Evolutionary conservation across 2,113 vertebrate genomes (phyloP).

Genomic region (Mola mola): DNA sequence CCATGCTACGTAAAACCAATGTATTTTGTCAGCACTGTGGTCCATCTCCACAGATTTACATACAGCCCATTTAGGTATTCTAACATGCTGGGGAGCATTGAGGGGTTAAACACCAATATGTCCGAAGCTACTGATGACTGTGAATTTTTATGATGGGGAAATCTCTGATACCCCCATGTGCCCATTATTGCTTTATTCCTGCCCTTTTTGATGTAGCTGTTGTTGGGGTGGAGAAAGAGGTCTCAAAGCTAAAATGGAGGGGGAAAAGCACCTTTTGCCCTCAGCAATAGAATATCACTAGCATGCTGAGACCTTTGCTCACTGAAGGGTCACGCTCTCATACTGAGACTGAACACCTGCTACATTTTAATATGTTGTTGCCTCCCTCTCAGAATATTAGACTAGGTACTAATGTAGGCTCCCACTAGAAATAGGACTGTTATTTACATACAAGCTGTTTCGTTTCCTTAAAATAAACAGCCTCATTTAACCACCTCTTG

Average conservation of each 20-base stretch:
- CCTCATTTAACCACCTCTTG: too few species aligned
- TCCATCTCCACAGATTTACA: conserved; percentile 10
- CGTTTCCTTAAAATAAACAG: too few species aligned
- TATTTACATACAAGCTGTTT: conserved; percentile 33
- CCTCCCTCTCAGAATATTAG: conserved; percentile 37
- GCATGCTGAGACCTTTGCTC: conserved; percentile 48
- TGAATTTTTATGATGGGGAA: conserved; percentile 32
- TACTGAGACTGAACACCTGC: conserved; percentile 51
- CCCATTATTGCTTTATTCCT: conserved; percentile 17
- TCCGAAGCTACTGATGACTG: conserved; percentile 36
- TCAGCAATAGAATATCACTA: conserved; percentile 54
- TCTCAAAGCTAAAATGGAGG: conserved; percentile 40
- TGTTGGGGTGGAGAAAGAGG: conserved; percentile 34
- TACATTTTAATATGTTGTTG: conserved; percentile 54
- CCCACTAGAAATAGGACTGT: conserved; percentile 11
- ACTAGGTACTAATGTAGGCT: conserved; percentile 5
- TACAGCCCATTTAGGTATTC: conserved; percentile 9
- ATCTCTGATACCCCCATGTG: conserved; percentile 23
- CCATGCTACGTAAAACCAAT: not conserved
- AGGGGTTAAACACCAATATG: conserved; percentile 52
- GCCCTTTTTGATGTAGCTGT: conserved; percentile 15
- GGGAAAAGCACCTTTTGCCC: conserved; percentile 52
- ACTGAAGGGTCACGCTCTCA: conserved; percentile 34
- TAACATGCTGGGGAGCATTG: conserved; percentile 36
- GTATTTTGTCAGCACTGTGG: conserved; percentile 6